A percentile compares a stretch with the other conserved stretches of the same genome.
Conservation (phyloP, 2,113 vertebrate genomes). For the Hoplias malabaricus region DNA sequence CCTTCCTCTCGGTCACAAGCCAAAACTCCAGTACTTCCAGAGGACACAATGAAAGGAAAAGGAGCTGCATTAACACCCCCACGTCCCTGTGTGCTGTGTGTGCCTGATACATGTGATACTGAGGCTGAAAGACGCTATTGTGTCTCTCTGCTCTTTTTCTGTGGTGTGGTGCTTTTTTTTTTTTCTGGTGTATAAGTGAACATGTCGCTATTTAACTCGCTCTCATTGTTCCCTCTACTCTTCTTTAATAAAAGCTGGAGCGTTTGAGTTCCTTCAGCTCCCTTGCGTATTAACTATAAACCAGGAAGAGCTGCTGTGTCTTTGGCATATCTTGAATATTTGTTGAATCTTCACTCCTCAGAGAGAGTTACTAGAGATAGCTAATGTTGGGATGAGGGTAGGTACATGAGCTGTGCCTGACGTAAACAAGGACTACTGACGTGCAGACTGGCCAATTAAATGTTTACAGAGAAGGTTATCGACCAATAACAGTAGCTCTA, state of each 20-base stretch:
- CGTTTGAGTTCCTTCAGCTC: conserved; percentile 42
- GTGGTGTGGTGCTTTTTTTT: conserved; percentile 27
- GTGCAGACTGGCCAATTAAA: too few species aligned
- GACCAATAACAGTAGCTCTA: too few species aligned
- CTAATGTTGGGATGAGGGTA: too few species aligned
- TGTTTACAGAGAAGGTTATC: too few species aligned
- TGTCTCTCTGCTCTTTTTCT: conserved; percentile 52
- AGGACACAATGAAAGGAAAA: conserved; percentile 77
- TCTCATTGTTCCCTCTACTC: conserved; percentile 50
- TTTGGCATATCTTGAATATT: background rate
- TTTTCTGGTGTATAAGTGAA: conserved; percentile 42
- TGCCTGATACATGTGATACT: conserved; percentile 61
- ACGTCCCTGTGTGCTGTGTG: conserved; percentile 54
- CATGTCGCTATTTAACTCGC: conserved; percentile 33
- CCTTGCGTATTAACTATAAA: conserved; percentile 38
- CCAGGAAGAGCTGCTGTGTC: conserved; percentile 8
- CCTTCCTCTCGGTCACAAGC: conserved; percentile 28
- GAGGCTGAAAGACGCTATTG: conserved; percentile 67
- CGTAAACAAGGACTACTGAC: too few species aligned
- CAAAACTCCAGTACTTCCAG: conserved; percentile 54
- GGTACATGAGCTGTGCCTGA: too few species aligned
- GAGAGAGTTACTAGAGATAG: too few species aligned
- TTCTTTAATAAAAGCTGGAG: conserved; percentile 36
- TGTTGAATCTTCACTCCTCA: background rate
- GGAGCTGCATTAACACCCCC: conserved; percentile 60